These are phyloP conservation scores for Heteropelma amictum DNA, from an alignment of 2,888 invertebrate species.

Conservation along the genomic window DNA sequence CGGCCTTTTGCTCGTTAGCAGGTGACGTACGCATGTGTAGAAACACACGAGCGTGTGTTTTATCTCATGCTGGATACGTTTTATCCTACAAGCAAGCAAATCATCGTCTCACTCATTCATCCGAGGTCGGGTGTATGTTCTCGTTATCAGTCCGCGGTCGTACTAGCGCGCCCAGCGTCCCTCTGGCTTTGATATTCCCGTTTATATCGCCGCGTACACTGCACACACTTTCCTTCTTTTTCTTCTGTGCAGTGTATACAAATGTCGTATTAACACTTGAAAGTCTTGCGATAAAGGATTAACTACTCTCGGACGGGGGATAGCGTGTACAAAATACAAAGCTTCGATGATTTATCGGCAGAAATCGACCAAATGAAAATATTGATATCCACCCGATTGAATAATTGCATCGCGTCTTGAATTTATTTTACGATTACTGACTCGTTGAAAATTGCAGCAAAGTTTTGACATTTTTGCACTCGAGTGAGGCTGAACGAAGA, in stretches of 20 bases:
- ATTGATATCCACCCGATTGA: too few relatives aligned
- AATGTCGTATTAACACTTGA: conserved; percentile 1
- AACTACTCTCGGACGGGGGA: neutral
- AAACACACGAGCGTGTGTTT: neutral
- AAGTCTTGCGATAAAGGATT: conserved; percentile 46
- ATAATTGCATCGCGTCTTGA: too few relatives aligned
- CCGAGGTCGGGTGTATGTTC: conserved; percentile 38
- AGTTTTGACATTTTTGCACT: too few relatives aligned
- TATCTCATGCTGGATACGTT: conserved; percentile 14
- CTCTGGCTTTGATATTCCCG: neutral
- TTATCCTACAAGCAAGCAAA: conserved; percentile 32
- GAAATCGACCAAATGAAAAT: too few relatives aligned
- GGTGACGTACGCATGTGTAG: neutral
- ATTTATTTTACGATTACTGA: too few relatives aligned
- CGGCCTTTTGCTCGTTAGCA: neutral
- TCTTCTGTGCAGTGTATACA: conserved; percentile 6
- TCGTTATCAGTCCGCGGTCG: conserved; percentile 37
- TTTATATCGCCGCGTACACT: conserved; percentile 1
- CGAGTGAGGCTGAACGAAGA: too few relatives aligned
- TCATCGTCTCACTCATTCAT: conserved; percentile 44
- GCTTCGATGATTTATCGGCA: too few relatives aligned
- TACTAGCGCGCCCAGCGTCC: neutral
- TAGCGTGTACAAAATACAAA: too few relatives aligned
- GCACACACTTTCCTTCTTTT: too few relatives aligned
- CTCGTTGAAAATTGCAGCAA: too few relatives aligned